These are phyloP conservation scores for Dendrocincla fuliginosa DNA, from an alignment of 2,797 vertebrate species.

Conservation along the genomic window DNA sequence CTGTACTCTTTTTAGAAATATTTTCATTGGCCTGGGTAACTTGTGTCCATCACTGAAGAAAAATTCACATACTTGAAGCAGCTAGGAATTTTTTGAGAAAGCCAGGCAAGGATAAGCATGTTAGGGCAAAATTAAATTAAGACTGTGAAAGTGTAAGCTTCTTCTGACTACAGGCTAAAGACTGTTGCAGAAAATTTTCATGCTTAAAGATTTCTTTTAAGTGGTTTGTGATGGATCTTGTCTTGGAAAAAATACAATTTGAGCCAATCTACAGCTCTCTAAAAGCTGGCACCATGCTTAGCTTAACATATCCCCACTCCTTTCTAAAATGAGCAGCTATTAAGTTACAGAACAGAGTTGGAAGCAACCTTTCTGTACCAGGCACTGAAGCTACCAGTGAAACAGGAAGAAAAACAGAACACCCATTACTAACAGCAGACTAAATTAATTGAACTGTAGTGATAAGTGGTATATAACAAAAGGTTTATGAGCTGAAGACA, in stretches of 20 bases:
- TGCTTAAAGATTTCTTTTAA: conserved; percentile 1
- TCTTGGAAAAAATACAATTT: background rate
- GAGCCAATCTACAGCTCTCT: background rate
- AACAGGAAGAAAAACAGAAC: background rate
- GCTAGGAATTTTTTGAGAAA: conserved; percentile 19
- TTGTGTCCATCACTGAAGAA: background rate
- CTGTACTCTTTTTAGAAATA: background rate
- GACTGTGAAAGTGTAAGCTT: background rate
- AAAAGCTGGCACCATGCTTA: background rate
- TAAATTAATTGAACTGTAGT: conserved; percentile 5
- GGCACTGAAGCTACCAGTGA: background rate
- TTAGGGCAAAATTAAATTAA: conserved; percentile 38
- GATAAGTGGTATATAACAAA: background rate
- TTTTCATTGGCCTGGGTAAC: background rate
- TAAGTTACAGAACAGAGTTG: background rate
- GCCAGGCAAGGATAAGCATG: background rate
- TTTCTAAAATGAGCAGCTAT: background rate
- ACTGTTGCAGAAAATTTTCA: background rate
- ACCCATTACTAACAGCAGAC: background rate
- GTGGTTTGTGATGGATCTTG: background rate
- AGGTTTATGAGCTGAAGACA: background rate
- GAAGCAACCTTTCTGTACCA: background rate
- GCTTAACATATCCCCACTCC: background rate
- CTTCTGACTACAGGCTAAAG: conserved; percentile 18
- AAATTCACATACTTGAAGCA: background rate